phyloP scores from a whole-genome alignment of 2,113 vertebrate species.

The Xenotilapia caudafasciata region DNA sequence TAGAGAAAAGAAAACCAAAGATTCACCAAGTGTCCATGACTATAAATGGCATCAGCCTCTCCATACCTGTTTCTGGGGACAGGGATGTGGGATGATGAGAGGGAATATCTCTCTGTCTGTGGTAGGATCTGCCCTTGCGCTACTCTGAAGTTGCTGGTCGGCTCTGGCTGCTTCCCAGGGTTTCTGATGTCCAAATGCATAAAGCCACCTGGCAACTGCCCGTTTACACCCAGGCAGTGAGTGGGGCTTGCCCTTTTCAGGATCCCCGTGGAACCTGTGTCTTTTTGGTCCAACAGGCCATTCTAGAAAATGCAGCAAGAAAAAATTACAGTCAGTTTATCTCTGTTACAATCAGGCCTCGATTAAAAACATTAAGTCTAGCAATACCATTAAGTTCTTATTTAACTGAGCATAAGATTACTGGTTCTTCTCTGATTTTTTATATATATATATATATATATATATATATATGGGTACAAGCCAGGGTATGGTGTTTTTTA shows the following conservation, averaged over 20 bases:
- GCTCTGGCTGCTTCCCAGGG: slow-evolving; percentile 54
- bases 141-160: slow-evolving; percentile 41
- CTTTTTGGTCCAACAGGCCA: slow-evolving; percentile 54
- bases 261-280: slow-evolving; percentile 41
- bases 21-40: not conserved
- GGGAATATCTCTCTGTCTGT: slow-evolving; percentile 40
- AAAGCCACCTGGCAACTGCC: slow-evolving; percentile 57
- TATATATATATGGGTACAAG: not conserved
- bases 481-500: not conserved
- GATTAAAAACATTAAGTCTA: not conserved
- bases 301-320: slow-evolving; percentile 36
- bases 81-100: slow-evolving; percentile 71
- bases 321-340: not conserved
- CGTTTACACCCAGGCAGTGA: slow-evolving; percentile 57
- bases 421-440: not conserved
- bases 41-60: not conserved
- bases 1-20: not conserved
- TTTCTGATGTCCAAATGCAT: slow-evolving; percentile 66
- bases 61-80: slow-evolving; percentile 74
- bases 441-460: not conserved
- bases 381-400: not conserved
- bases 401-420: not conserved
- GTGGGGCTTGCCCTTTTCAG: slow-evolving; percentile 68
- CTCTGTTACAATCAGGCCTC: not conserved
- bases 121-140: slow-evolving; percentile 34